Base-by-base conservation (phyloP, 2,113 vertebrate genomes). In the Silurus asotus region DNA sequence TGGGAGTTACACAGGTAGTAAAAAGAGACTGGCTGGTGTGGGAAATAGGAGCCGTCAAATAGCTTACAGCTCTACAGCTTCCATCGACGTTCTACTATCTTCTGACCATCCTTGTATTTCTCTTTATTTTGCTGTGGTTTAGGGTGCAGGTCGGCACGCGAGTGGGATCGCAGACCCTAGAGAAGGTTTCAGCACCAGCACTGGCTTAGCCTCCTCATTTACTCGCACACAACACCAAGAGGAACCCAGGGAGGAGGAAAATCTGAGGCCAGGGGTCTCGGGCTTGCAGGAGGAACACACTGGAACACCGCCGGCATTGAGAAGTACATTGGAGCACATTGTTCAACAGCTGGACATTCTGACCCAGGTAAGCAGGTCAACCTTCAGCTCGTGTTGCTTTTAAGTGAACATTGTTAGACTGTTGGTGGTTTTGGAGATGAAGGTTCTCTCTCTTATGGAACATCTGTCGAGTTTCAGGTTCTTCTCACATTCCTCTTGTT, bases 321-420 rank as follows among this genome's bases (percentile, higher is more conserved):
- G 93, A 7, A 92, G 90, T 0, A 95, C 95, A 0, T 90, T 99
- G 88, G 93, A 93, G 82, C 93, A 96, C 67, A 97, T 99, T n/a
- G 94, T 98, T 84, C 95, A 96, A 0, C 97, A 98, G 88, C 91
- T 99, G 89, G 95, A 95, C 59, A 89, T 98, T 81, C 92, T 99
- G 91, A 98, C 97, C 9, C 95, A 97, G 93, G 98, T 98, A 84
- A 92, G 89, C 84, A 48, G n/a, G 19, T 5, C 4, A 17, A 28
- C 8, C 3, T 25, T 80, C 4, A 1, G 9, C 20, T 64, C 0
- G 5, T 76, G 59, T 55, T 28, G 1, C 17, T 11, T 25, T 19
- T 62, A 67, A 13, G 49, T 75, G 5, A 53, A 14, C 49, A n/a
- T 53, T 3, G 19, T 58, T 20, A 10, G 10, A 3, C 3, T 20